Percentiles rank a stretch among this genome's conserved stretches.
These are phyloP conservation scores for Heliconius ethilla DNA, from an alignment of 2,888 invertebrate species.

Conservation along the genomic window DNA sequence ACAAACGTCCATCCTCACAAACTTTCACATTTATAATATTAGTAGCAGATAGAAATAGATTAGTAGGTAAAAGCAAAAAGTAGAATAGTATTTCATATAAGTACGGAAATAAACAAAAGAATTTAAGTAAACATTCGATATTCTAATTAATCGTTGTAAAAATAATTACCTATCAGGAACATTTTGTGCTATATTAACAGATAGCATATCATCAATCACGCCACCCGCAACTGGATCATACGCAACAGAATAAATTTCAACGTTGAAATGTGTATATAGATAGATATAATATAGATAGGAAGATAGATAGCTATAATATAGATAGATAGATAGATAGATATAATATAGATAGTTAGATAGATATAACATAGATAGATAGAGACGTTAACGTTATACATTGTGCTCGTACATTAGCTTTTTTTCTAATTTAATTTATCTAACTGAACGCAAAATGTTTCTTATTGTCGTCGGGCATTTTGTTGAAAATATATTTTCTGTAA, in stretches of 20 bases:
- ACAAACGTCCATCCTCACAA: too few species aligned
- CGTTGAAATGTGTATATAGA: background rate
- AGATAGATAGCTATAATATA: background rate
- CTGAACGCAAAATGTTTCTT: background rate
- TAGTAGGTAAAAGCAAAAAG: too few species aligned
- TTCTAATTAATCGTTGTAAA: constrained; percentile 19
- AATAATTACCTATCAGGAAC: constrained; percentile 31
- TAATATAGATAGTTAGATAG: background rate
- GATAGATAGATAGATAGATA: background rate
- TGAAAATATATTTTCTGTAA: background rate
- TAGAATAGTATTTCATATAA: background rate
- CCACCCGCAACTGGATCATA: constrained; percentile 24
- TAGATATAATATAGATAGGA: background rate
- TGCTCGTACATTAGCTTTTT: background rate
- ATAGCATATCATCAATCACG: constrained; percentile 34
- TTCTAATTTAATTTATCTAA: constrained; percentile 3
- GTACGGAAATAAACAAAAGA: background rate
- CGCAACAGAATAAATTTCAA: constrained; percentile 21
- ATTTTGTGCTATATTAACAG: constrained; percentile 27
- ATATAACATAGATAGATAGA: background rate
- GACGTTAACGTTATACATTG: background rate
- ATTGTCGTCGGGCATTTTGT: background rate
- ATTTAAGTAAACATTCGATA: background rate
- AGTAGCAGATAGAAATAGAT: too few species aligned
- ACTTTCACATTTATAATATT: too few species aligned